Percentiles rank a stretch among this genome's conserved stretches.
Conservation (phyloP, 2,113 vertebrate species). For the Equus quagga region DNA sequence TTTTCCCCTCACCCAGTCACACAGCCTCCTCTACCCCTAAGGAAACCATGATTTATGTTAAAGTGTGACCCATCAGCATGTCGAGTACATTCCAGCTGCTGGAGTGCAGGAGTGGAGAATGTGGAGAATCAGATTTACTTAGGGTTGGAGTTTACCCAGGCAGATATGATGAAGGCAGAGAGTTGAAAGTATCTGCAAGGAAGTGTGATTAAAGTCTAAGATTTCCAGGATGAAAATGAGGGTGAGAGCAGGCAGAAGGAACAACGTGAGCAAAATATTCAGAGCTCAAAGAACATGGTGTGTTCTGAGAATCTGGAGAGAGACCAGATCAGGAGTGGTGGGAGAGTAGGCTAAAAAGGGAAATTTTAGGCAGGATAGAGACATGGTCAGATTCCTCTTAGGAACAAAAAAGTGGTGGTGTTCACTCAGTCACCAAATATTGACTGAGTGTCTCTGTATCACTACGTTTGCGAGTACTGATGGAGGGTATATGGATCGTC, state of each 20-base stretch:
- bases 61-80: not conserved
- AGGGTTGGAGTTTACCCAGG: not conserved
- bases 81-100: not conserved
- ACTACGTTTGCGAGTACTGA: not conserved
- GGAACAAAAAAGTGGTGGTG: not conserved
- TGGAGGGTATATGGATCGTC: not conserved
- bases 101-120: not conserved
- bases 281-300: not conserved
- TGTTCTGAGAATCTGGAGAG: not conserved
- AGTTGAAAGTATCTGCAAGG: not conserved
- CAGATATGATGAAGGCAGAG: not conserved
- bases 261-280: not conserved
- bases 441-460: constrained; percentile 10
- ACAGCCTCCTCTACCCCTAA: not conserved
- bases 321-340: not conserved
- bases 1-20: not conserved
- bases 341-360: not conserved
- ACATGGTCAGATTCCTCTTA: not conserved
- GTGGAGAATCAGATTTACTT: not conserved
- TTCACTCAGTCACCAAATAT: not conserved
- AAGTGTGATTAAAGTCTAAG: constrained; percentile 13
- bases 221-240: constrained; percentile 35
- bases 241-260: not conserved
- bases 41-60: not conserved
- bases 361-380: constrained; percentile 20